These are phyloP conservation scores for Drosophila prosaltans DNA, from an alignment of 1,140 invertebrate genomes.

Conservation along the genomic window DNA sequence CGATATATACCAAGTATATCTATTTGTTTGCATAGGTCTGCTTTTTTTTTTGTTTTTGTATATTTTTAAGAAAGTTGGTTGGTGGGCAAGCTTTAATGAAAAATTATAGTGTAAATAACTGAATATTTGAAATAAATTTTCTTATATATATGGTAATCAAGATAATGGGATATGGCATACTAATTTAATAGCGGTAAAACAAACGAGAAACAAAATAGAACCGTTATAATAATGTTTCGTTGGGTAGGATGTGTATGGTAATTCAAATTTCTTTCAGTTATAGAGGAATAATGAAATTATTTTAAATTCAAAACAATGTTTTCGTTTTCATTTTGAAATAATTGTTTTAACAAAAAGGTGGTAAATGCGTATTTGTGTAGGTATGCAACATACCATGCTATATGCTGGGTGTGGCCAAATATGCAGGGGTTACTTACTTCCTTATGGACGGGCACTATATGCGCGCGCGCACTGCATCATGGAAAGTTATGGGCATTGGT, in stretches of 20 bases:
- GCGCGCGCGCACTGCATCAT: constrained; percentile 55
- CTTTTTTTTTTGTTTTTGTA: not conserved
- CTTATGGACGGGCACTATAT: constrained; percentile 20
- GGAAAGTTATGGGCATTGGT: constrained; percentile 27
- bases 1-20: not conserved
- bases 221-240: too few relatives aligned
- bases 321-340: too few relatives aligned
- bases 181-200: too few relatives aligned
- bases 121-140: not conserved
- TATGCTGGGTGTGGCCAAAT: constrained; percentile 58
- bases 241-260: too few relatives aligned
- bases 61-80: not conserved
- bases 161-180: too few relatives aligned
- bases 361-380: constrained; percentile 8
- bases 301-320: too few relatives aligned
- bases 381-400: constrained; percentile 21
- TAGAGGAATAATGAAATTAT: too few relatives aligned
- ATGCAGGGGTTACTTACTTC: constrained; percentile 37
- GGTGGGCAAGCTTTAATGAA: not conserved
- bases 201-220: too few relatives aligned
- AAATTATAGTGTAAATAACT: not conserved
- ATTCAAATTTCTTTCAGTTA: too few relatives aligned
- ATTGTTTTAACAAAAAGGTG: not conserved
- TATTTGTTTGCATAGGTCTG: not conserved
- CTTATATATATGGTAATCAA: too few relatives aligned